These are phyloP conservation scores for Sphaeridia pumilis DNA, from an alignment of 2,888 invertebrate species.

Conservation along the genomic window DNA sequence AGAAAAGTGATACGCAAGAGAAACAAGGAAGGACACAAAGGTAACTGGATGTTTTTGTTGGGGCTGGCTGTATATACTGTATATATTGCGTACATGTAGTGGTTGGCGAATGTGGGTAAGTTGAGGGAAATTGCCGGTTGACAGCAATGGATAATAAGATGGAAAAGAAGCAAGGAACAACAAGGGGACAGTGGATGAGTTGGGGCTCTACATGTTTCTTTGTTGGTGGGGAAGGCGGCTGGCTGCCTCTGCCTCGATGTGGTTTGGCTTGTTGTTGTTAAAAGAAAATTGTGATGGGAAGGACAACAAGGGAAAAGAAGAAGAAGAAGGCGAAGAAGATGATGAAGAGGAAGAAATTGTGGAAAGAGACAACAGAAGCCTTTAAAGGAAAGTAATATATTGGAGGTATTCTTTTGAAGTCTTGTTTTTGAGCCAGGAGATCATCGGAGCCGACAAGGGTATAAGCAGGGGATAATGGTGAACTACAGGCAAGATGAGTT, in stretches of 20 bases:
- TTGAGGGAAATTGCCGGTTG: no score
- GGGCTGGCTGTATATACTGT: no score
- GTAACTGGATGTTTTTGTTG: no score
- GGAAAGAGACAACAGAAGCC: neutral
- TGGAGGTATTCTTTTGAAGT: slow-evolving; percentile 1
- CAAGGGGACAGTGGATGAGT: neutral
- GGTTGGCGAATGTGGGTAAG: no score
- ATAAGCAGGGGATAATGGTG: no score
- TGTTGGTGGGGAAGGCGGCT: neutral
- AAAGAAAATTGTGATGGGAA: neutral
- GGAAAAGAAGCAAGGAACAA: neutral
- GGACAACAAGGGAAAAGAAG: neutral
- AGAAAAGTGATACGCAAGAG: no score
- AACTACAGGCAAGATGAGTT: neutral
- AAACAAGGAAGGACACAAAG: no score
- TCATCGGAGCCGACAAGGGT: slow-evolving; percentile 1
- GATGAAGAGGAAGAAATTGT: neutral
- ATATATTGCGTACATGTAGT: no score
- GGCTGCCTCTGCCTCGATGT: neutral
- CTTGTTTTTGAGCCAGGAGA: neutral
- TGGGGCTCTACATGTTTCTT: neutral
- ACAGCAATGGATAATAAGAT: neutral
- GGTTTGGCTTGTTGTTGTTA: neutral
- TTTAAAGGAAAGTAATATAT: neutral
- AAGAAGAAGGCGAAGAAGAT: neutral